Evolutionary conservation across 2,113 vertebrate species (phyloP).

Genomic region (Lontra canadensis): DNA sequence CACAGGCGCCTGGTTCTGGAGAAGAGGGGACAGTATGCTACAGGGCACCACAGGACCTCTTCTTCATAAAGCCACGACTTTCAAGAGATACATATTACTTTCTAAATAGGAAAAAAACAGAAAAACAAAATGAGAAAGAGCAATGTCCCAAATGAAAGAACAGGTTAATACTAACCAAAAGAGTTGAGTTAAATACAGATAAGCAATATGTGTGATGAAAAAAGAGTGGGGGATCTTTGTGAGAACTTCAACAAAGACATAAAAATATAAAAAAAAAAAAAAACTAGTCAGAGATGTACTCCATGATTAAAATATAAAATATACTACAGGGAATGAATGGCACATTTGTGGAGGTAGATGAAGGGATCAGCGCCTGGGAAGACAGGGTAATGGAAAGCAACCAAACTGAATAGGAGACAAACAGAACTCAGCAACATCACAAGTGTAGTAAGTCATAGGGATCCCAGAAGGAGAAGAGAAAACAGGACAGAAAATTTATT

Average conservation of each 20-base stretch:
- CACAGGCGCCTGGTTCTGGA: neutral
- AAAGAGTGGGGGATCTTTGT: neutral
- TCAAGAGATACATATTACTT: neutral
- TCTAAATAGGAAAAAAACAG: neutral
- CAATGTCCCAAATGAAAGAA: neutral
- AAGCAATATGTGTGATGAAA: neutral
- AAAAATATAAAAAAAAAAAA: neutral
- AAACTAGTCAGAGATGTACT: neutral
- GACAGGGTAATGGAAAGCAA: neutral
- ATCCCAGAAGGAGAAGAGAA: neutral
- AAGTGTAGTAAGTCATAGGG: neutral
- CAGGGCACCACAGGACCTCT: neutral
- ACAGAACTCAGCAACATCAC: neutral
- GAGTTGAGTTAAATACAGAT: neutral
- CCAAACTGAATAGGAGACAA: neutral
- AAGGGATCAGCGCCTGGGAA: neutral
- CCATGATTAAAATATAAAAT: neutral
- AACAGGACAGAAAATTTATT: neutral
- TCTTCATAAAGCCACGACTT: neutral
- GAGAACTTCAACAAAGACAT: neutral
- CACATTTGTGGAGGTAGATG: neutral
- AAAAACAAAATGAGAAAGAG: neutral
- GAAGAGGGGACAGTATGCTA: neutral
- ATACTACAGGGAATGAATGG: neutral
- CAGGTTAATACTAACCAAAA: neutral